Evolutionary conservation across 2,113 vertebrate species (phyloP).

Genomic region (Pongo pygmaeus): DNA sequence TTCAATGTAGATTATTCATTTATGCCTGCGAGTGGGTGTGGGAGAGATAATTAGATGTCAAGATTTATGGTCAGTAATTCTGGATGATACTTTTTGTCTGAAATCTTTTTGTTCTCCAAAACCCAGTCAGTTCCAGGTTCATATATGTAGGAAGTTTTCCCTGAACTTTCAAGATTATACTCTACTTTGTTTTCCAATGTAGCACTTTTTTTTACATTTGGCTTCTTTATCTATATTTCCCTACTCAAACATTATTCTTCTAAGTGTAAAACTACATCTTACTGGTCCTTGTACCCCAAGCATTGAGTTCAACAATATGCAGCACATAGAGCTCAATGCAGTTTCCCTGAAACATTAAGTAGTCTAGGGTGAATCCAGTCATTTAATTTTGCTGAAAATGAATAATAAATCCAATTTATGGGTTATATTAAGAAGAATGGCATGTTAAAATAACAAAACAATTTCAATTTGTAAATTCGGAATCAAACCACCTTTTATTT

Average conservation of each 20-base stretch:
- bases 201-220: background rate
- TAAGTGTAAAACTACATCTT: background rate
- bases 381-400: background rate
- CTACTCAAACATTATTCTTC: background rate
- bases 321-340: background rate
- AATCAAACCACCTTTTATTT: background rate
- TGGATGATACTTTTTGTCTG: background rate
- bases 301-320: background rate
- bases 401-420: background rate
- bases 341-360: background rate
- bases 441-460: background rate
- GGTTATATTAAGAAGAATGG: background rate
- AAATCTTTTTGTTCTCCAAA: background rate
- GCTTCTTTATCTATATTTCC: background rate
- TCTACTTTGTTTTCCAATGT: background rate
- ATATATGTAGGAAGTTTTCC: background rate
- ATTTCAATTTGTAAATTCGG: background rate
- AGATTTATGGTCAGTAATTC: background rate
- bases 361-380: background rate
- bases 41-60: background rate
- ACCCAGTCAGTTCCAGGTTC: background rate
- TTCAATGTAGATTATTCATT: background rate
- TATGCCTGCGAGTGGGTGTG: background rate
- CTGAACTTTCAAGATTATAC: background rate
- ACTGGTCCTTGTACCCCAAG: background rate